phyloP scores from a whole-genome alignment of 2,113 vertebrate species.

The Xiphophorus couchianus region DNA sequence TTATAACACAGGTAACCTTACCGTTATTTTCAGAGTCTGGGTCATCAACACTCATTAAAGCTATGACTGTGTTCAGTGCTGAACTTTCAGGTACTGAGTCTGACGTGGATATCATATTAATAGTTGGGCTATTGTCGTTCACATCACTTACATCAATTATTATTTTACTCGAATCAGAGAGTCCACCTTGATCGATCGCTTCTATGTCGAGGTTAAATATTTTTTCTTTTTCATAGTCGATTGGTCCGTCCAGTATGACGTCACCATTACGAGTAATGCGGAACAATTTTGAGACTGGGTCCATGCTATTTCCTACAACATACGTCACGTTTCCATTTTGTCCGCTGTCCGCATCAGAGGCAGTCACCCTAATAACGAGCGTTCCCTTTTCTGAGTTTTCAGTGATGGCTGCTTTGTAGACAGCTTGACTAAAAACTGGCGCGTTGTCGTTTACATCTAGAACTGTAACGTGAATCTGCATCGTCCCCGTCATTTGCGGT shows the following conservation, averaged over 20 bases:
- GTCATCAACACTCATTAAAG: slow-evolving; percentile 60
- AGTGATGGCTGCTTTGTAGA: slow-evolving; percentile 68
- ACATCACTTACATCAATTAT: slow-evolving; percentile 76
- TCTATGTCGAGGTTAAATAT: slow-evolving; percentile 70
- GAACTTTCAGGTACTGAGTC: slow-evolving; percentile 58
- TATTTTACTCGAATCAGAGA: slow-evolving; percentile 69
- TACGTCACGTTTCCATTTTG: slow-evolving; percentile 77
- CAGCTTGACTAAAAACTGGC: slow-evolving; percentile 60
- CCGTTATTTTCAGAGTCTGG: slow-evolving; percentile 66
- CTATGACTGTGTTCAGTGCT: slow-evolving; percentile 40
- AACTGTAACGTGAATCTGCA: slow-evolving; percentile 51
- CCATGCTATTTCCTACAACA: slow-evolving; percentile 58
- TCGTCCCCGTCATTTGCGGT: slow-evolving; percentile 52
- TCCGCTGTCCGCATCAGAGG: slow-evolving; percentile 80
- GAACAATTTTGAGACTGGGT: slow-evolving; percentile 59
- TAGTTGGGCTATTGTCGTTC: slow-evolving; percentile 77
- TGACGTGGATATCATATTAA: slow-evolving; percentile 66
- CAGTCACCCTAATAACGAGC: slow-evolving; percentile 57
- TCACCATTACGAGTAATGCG: slow-evolving; percentile 70
- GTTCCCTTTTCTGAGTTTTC: slow-evolving; percentile 69
- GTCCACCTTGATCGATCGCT: slow-evolving; percentile 74
- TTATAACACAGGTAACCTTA: slow-evolving; percentile 40
- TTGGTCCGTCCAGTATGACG: slow-evolving; percentile 61
- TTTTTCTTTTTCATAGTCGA: slow-evolving; percentile 78
- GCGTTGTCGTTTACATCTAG: slow-evolving; percentile 70